Base-by-base conservation (phyloP, 2,113 vertebrate species). In the Neogobius melanostomus region DNA sequence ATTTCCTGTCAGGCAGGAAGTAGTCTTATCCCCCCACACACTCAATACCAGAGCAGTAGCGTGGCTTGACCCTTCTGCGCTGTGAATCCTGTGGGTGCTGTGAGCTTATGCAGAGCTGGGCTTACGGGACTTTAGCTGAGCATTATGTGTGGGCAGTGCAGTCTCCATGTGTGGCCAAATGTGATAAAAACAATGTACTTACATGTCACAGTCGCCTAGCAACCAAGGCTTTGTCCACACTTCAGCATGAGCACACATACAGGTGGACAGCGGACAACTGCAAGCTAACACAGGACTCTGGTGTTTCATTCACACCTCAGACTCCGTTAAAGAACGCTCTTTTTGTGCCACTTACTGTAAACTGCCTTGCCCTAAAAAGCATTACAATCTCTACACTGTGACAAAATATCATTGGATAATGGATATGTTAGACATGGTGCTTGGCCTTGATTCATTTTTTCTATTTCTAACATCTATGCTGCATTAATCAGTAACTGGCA, bases 1-100 rank as follows among this genome's bases (percentile, higher is more conserved):
- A 88, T 87, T 90, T 91, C 89, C 89, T 91, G 87, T 87, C 80
- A 62, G 63, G 75, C 86, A 89, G 86, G 87, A 88, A 85, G 83
- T 75, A 11, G 72, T 76, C 71, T 73, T 72, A 77, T 15, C 68
- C 77, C 60, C 36, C 76, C 42, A 66, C 52, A 28, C 21, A n/a
- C 54, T 36, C 45, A 53, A 50, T 66, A 81, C 65, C 71, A 64
- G 64, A 44, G 10, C 66, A 66, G 8, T 56, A 17, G 9, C 10
- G 75, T 56, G 68, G 68, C 52, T 76, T 59, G 54, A 66, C 71
- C 72, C 82, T 45, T 70, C 81, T 75, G 68, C 69, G 47, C 74
- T 67, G 75, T 50, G 77, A 83, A 71, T 89, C 86, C 83, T 82
- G 45, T 54, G 82, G 83, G 84, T 72, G 60, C 83, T 51, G 36